These are phyloP conservation scores for Mastigias papua DNA, from an alignment of 30 jellyfish, hydroid and myxozoan species.

Conservation along the genomic window DNA sequence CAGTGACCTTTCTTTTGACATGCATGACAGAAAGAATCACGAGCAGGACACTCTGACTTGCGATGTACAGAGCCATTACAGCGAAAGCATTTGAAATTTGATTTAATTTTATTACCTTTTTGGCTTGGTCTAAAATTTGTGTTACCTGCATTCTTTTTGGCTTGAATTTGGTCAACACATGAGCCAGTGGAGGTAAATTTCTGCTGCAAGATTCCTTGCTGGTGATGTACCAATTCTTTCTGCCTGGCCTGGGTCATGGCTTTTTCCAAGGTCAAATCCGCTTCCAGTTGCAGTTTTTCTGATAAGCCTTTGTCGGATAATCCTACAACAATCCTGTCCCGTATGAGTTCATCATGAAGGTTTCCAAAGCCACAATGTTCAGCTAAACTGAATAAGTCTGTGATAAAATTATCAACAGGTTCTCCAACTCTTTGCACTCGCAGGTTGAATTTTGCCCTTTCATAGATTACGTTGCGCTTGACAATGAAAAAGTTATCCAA, in stretches of 20 bases:
- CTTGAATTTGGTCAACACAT: constrained; percentile 14
- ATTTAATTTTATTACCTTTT: not conserved
- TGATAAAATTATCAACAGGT: constrained; percentile 25
- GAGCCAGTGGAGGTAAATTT: not conserved
- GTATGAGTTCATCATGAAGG: constrained; percentile 50
- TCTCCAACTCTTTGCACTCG: constrained; percentile 34
- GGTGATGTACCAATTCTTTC: constrained; percentile 24
- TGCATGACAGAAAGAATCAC: constrained; percentile 13
- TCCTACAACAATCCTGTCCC: constrained; percentile 50
- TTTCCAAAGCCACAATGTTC: constrained; percentile 47
- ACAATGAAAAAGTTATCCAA: constrained; percentile 18
- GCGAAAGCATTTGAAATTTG: constrained; percentile 2
- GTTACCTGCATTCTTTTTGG: constrained; percentile 11
- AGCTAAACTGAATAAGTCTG: constrained; percentile 14
- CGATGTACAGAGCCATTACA: not conserved
- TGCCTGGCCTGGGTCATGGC: not conserved
- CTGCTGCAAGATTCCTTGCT: constrained; percentile 1
- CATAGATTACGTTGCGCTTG: constrained; percentile 36
- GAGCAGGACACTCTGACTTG: constrained; percentile 30
- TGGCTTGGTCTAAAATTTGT: not conserved
- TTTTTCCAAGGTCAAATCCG: constrained; percentile 16
- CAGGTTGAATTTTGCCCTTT: constrained; percentile 23
- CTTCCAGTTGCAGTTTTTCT: constrained; percentile 37
- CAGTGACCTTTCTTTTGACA: constrained; percentile 42
- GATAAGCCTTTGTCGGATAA: constrained; percentile 1